phyloP scores from a whole-genome alignment of 2,113 vertebrate species.

The Loxodonta africana region DNA sequence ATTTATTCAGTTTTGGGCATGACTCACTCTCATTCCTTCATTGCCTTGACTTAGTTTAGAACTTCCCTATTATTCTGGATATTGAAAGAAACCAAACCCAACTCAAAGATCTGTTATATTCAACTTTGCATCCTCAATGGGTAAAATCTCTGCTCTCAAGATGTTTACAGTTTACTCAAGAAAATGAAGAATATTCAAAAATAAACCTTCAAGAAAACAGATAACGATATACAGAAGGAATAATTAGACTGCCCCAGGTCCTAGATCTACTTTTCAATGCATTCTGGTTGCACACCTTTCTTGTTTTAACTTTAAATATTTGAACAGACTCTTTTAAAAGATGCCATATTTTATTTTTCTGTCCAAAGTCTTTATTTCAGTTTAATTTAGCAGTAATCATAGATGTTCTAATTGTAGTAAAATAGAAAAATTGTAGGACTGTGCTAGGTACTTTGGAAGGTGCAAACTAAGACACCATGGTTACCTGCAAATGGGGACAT shows the following conservation, averaged over 20 bases:
- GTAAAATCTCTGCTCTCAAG: slow-evolving; percentile 15
- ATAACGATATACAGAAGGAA: not conserved
- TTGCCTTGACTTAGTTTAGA: slow-evolving; percentile 2
- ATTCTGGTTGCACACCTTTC: not conserved
- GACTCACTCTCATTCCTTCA: not conserved
- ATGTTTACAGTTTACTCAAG: not conserved
- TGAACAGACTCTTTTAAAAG: not conserved
- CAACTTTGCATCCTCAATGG: not conserved
- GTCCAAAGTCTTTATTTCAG: not conserved
- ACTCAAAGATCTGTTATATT: slow-evolving; percentile 3
- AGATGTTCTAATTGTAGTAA: not conserved
- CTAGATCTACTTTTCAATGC: not conserved
- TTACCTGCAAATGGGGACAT: not conserved
- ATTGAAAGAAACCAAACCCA: not conserved
- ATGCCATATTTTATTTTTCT: not conserved
- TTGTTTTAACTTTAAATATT: slow-evolving; percentile 26
- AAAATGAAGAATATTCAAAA: not conserved
- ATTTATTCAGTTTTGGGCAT: not conserved
- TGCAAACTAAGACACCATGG: not conserved
- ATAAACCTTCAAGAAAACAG: not conserved
- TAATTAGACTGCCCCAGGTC: not conserved
- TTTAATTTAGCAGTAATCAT: not conserved
- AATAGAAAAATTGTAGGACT: not conserved
- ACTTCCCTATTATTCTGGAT: not conserved
- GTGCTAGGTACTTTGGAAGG: not conserved